phyloP scores from a whole-genome alignment of 2,888 invertebrate species.

The Sylvicola cinctus region DNA sequence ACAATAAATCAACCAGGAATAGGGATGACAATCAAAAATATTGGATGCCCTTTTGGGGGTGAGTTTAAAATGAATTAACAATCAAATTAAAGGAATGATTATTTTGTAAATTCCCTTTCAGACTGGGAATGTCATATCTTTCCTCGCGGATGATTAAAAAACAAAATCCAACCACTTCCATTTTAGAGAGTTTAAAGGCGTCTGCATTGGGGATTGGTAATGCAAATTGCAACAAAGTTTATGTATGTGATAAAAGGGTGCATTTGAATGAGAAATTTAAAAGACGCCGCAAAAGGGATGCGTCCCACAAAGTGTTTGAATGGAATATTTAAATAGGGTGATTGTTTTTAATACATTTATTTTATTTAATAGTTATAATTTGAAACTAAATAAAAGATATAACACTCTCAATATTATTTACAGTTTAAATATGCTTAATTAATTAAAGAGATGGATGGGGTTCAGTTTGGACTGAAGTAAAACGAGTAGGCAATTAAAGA shows the following conservation, averaged over 20 bases:
- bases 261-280: background rate
- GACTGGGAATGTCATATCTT: conserved; percentile 57
- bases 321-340: conserved; percentile 2
- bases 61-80: conserved; percentile 9
- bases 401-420: too few relatives aligned
- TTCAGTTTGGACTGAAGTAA: too few relatives aligned
- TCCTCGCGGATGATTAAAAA: conserved; percentile 30
- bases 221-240: conserved; percentile 38
- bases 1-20: conserved; percentile 38
- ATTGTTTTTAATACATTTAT: too few relatives aligned
- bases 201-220: conserved; percentile 45
- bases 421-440: too few relatives aligned
- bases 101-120: conserved; percentile 16
- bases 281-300: background rate
- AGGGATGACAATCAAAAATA: conserved; percentile 34
- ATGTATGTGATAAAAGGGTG: conserved; percentile 18
- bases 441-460: too few relatives aligned
- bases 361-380: too few relatives aligned
- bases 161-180: conserved; percentile 25
- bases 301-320: background rate
- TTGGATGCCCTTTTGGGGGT: conserved; percentile 63
- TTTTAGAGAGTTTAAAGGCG: conserved; percentile 40
- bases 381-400: too few relatives aligned
- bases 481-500: too few relatives aligned
- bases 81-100: background rate